Conservation (phyloP, 2,113 vertebrate species). For the Podarcis muralis region DNA sequence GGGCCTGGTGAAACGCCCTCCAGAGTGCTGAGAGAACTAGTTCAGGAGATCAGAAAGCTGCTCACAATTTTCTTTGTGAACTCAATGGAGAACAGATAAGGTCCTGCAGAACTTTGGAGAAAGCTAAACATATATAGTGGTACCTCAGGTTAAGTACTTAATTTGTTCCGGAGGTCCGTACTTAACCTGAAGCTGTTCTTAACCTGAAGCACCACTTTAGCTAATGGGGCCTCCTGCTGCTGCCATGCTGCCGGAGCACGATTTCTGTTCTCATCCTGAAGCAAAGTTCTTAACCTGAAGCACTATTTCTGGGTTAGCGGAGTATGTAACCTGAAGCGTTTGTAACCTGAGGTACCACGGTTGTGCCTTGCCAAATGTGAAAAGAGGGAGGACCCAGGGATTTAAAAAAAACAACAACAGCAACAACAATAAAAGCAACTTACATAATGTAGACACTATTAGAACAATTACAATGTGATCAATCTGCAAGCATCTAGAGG, state of each 20-base stretch:
- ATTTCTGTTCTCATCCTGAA: too few species aligned
- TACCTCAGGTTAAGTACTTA: too few species aligned
- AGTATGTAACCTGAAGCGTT: too few species aligned
- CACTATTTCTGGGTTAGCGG: too few species aligned
- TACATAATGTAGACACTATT: background rate
- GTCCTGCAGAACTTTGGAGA: background rate
- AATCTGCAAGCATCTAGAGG: background rate
- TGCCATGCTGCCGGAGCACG: too few species aligned
- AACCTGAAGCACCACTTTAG: too few species aligned
- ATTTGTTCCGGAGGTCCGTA: too few species aligned
- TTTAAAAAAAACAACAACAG: background rate
- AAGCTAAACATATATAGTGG: background rate
- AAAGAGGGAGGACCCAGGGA: background rate
- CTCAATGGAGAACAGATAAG: background rate
- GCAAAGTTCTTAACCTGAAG: too few species aligned
- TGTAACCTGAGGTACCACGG: too few species aligned
- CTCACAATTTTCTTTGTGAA: background rate
- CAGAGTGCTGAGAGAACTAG: background rate
- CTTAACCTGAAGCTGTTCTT: too few species aligned
- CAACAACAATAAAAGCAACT: background rate
- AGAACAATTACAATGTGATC: slow-evolving; percentile 16
- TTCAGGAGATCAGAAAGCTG: background rate
- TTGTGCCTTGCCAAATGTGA: background rate
- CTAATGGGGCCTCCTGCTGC: too few species aligned
- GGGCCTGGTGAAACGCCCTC: background rate